These are phyloP conservation scores for Chloroclysta siterata DNA, from an alignment of 2,888 invertebrate species.

Conservation along the genomic window DNA sequence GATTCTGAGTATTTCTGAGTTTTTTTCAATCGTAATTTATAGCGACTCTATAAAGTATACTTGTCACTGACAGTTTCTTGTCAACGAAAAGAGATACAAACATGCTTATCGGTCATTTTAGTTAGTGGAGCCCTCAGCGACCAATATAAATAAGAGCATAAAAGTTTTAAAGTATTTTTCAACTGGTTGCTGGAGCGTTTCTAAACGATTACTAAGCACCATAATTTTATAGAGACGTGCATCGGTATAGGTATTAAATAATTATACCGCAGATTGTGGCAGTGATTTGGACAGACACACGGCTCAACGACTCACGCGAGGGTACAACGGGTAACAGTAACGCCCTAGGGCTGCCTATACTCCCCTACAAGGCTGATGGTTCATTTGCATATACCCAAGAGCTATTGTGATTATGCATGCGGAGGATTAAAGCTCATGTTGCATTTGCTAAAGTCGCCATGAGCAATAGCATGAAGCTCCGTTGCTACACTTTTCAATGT, in stretches of 20 bases:
- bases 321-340: conserved; percentile 41
- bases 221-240: conserved; percentile 47
- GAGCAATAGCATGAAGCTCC: not conserved
- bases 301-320: conserved; percentile 45
- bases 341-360: conserved; percentile 50
- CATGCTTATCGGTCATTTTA: no score
- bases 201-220: conserved; percentile 50
- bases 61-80: no score
- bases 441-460: conserved; percentile 19
- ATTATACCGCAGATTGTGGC: conserved; percentile 53
- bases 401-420: conserved; percentile 40
- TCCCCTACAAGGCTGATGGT: conserved; percentile 42
- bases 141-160: not conserved
- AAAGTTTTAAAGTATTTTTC: conserved; percentile 41
- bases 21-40: no score
- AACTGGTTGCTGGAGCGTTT: conserved; percentile 42
- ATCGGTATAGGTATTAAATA: conserved; percentile 47
- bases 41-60: no score
- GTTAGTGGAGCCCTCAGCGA: no score
- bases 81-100: no score
- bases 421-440: conserved; percentile 29
- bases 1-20: no score
- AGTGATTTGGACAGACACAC: conserved; percentile 55
- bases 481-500: not conserved
- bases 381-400: conserved; percentile 53